Evolutionary conservation across 2,113 vertebrate genomes (phyloP).

Genomic region (Leptocoma aspasia): DNA sequence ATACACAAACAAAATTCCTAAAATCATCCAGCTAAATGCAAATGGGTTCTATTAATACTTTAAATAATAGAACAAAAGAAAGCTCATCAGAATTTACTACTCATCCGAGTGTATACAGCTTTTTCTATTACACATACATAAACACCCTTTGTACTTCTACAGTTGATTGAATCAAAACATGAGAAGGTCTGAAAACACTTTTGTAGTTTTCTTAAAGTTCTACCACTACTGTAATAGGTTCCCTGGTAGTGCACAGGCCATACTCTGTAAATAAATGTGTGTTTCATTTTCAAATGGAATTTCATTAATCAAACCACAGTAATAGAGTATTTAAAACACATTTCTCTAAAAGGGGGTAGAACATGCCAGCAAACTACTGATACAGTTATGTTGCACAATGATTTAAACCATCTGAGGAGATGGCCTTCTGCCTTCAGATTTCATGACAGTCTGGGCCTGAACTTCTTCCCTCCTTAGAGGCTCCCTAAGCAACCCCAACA

Average conservation of each 20-base stretch:
- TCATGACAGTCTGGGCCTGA: neutral
- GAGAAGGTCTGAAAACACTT: conserved; percentile 21
- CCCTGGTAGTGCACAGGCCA: neutral
- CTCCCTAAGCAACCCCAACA: neutral
- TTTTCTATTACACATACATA: conserved; percentile 19
- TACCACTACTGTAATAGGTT: neutral
- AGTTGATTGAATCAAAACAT: conserved; percentile 22
- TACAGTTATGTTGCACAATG: neutral
- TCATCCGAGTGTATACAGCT: neutral
- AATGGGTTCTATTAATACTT: conserved; percentile 29
- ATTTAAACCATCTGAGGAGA: conserved; percentile 47
- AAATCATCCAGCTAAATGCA: conserved; percentile 23
- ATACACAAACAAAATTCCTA: conserved; percentile 18
- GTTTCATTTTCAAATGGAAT: conserved; percentile 59
- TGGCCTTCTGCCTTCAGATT: neutral
- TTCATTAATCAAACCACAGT: conserved; percentile 51
- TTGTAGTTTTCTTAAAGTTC: neutral
- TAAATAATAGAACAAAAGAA: neutral
- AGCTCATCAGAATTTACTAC: conserved; percentile 12
- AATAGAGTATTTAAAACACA: conserved; percentile 51
- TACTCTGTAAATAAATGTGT: conserved; percentile 38
- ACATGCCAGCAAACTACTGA: neutral
- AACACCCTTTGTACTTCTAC: conserved; percentile 6
- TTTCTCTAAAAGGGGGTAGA: neutral
- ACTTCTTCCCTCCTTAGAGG: neutral